Evolutionary conservation across 2,797 vertebrate species (phyloP).

Genomic region (Gambelia wislizenii): DNA sequence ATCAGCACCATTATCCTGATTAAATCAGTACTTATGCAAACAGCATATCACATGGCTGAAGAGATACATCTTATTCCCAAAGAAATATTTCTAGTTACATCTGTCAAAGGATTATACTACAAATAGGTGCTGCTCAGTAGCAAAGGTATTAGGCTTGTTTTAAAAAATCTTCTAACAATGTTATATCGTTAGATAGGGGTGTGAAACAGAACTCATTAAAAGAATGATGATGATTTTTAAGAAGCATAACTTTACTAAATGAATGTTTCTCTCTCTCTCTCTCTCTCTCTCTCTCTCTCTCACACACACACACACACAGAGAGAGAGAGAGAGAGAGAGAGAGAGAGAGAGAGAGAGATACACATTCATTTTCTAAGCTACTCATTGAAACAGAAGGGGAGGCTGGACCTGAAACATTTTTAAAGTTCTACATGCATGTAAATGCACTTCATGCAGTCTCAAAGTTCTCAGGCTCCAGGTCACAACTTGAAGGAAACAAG

Average conservation of each 20-base stretch:
- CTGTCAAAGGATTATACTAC: background rate
- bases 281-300: no score
- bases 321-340: no score
- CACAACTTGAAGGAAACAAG: background rate
- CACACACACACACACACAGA: no score
- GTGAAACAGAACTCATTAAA: background rate
- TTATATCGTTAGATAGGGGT: background rate
- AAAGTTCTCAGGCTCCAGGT: background rate
- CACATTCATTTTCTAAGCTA: no score
- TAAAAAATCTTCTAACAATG: background rate
- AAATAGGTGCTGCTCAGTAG: background rate
- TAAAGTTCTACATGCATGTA: background rate
- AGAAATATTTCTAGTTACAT: conserved; percentile 5
- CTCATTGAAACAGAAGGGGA: background rate
- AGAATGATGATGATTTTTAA: no score
- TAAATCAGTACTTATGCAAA: conserved; percentile 34
- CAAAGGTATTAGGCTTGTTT: background rate
- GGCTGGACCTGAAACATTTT: background rate
- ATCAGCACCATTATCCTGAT: conserved; percentile 12
- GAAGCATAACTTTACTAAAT: no score
- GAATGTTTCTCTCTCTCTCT: no score
- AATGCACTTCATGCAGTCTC: background rate
- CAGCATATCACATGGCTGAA: conserved; percentile 27
- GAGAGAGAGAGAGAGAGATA: no score
- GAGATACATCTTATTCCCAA: background rate